Conservation (phyloP, 1,140 invertebrate species). For the Heliconius melpomene region DNA sequence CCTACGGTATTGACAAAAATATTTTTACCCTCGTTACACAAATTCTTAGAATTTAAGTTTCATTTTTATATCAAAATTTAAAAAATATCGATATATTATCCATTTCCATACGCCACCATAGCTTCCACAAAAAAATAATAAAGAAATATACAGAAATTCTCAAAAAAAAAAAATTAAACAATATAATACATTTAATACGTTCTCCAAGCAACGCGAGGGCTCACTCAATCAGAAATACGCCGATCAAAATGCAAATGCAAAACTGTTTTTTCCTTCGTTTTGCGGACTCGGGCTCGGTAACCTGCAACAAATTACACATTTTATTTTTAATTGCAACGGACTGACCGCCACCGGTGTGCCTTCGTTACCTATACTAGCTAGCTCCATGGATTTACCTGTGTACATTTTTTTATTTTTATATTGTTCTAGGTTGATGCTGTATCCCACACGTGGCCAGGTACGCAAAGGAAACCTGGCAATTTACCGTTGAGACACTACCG, state of each 20-base stretch:
- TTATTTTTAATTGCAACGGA: conserved; percentile 78
- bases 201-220: conserved; percentile 39
- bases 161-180: neutral
- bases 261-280: conserved; percentile 53
- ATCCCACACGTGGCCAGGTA: too few relatives aligned
- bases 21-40: too few relatives aligned
- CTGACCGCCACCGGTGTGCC: conserved; percentile 36
- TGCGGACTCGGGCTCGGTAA: conserved; percentile 57
- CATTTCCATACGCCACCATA: neutral
- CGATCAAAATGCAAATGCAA: conserved; percentile 71
- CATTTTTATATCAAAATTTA: too few relatives aligned
- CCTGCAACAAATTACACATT: conserved; percentile 75
- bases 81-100: too few relatives aligned
- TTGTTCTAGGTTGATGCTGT: too few relatives aligned
- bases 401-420: too few relatives aligned
- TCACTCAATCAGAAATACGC: conserved; percentile 72
- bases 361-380: neutral
- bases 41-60: too few relatives aligned
- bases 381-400: neutral
- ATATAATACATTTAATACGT: conserved; percentile 20
- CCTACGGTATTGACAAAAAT: too few relatives aligned
- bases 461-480: too few relatives aligned
- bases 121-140: too few relatives aligned
- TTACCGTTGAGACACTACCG: too few relatives aligned
- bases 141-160: neutral